Conservation (phyloP, 2,797 vertebrate genomes). For the Pachyuromys duprasi region DNA sequence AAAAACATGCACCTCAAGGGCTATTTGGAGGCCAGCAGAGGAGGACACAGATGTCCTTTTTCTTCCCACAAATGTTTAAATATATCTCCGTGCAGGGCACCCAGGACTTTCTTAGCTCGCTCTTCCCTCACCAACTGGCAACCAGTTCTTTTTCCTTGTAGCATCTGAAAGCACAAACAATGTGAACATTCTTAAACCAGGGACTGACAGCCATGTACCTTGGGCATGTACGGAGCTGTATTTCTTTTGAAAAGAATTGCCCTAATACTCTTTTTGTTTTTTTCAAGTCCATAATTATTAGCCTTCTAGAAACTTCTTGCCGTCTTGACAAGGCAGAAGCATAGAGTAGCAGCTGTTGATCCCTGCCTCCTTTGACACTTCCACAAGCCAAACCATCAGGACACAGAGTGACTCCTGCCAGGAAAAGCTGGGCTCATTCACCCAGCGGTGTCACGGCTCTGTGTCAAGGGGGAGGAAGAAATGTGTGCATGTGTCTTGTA, state of each 20-base stretch:
- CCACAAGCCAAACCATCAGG: not conserved
- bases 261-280: not conserved
- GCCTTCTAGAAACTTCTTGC: slow-evolving; percentile 33
- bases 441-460: not conserved
- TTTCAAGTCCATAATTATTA: slow-evolving; percentile 17
- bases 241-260: slow-evolving; percentile 20
- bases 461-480: not conserved
- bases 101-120: not conserved
- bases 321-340: not conserved
- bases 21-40: not conserved
- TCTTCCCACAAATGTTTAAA: slow-evolving; percentile 1
- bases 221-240: not conserved
- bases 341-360: not conserved
- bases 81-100: not conserved
- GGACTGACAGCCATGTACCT: not conserved
- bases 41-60: not conserved
- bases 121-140: slow-evolving; percentile 2
- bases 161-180: not conserved
- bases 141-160: not conserved
- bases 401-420: not conserved
- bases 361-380: not conserved
- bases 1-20: not conserved
- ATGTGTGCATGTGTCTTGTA: not conserved
- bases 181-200: not conserved
- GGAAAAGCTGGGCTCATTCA: slow-evolving; percentile 15